phyloP scores from a whole-genome alignment of 2,113 vertebrate genomes.

The Phylloscopus whistleri region DNA sequence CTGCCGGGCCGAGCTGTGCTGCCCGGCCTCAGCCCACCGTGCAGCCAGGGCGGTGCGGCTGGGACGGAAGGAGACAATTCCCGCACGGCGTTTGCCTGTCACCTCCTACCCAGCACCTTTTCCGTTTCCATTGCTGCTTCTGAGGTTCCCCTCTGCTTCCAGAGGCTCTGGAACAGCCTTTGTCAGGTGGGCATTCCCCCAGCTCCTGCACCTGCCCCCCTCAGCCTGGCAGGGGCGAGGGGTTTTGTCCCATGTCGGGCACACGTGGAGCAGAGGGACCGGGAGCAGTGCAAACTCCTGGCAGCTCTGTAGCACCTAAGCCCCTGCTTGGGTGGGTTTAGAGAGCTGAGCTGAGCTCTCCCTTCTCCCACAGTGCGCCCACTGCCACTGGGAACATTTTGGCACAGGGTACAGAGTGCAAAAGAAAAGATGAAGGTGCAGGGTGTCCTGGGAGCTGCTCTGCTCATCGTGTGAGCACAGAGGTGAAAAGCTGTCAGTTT shows the following conservation, averaged over 20 bases:
- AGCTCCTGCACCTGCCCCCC: neutral
- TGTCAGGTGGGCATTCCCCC: neutral
- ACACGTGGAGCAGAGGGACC: accelerated
- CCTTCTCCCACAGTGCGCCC: neutral
- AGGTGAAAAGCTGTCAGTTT: neutral
- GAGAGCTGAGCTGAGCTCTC: neutral
- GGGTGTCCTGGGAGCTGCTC: neutral
- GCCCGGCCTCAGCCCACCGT: accelerated
- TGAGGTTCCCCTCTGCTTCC: neutral
- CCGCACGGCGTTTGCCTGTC: neutral
- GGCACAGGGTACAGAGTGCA: accelerated
- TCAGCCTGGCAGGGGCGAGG: neutral
- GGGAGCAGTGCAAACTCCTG: neutral
- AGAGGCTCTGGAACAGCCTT: neutral
- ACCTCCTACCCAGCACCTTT: accelerated
- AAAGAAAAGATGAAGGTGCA: neutral
- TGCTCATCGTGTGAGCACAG: accelerated
- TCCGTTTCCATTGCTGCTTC: neutral
- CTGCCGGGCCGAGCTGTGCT: neutral
- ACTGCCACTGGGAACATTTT: neutral
- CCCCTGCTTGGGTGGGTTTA: no score
- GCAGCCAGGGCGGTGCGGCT: accelerated
- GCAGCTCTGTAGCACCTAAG: neutral
- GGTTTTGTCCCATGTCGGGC: accelerated
- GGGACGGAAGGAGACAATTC: accelerated